A percentile compares a stretch with the other conserved stretches of the same genome.
Conservation (phyloP, 2,797 vertebrate species). For the Corythornis leucogaster region DNA sequence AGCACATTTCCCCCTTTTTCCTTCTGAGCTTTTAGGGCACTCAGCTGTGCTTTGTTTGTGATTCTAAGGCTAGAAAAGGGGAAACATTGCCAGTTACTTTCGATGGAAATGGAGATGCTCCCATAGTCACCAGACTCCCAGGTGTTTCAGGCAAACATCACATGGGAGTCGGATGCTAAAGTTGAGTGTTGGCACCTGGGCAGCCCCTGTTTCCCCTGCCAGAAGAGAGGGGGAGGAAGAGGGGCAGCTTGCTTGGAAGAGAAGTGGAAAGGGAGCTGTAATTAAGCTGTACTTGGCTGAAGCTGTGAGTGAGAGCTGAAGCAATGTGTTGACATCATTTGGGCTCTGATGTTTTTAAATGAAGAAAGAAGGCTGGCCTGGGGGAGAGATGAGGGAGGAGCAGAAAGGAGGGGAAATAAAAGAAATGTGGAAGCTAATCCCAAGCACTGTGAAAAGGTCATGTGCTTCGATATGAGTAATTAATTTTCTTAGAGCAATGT, state of each 20-base stretch:
- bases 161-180: neutral
- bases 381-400: neutral
- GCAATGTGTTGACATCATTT: neutral
- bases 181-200: neutral
- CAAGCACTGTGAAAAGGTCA: constrained; percentile 80
- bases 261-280: neutral
- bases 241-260: neutral
- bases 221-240: neutral
- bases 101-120: neutral
- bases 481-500: constrained; percentile 80
- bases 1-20: neutral
- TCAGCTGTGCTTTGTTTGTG: neutral
- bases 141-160: neutral
- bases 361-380: neutral
- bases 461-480: constrained; percentile 82
- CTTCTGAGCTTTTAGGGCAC: neutral
- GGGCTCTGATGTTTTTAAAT: neutral
- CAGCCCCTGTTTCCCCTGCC: neutral
- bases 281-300: neutral
- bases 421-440: constrained; percentile 63
- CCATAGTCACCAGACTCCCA: neutral
- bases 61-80: neutral
- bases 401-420: neutral
- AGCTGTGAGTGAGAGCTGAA: neutral
- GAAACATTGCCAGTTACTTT: neutral